phyloP scores from a whole-genome alignment of 2,888 invertebrate species.

The Platypus cylindrus region DNA sequence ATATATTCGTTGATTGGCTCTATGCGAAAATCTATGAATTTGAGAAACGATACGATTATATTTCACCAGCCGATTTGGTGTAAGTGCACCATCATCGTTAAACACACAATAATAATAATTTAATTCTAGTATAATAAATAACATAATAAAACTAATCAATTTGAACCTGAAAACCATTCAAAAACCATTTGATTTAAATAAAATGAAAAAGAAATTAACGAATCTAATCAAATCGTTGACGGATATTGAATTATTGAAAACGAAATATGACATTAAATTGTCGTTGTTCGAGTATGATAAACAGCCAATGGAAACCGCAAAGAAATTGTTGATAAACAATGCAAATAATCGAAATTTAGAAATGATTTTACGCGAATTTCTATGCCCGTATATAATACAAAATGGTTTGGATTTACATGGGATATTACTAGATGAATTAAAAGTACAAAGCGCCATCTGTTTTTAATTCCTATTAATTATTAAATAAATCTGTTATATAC shows the following conservation, averaged over 20 bases:
- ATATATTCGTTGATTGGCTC: conserved; percentile 25
- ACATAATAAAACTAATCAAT: conserved; percentile 11
- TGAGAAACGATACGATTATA: conserved; percentile 19
- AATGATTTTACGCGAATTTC: conserved; percentile 30
- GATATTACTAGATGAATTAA: conserved; percentile 33
- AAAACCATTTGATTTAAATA: conserved; percentile 9
- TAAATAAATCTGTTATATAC: not conserved
- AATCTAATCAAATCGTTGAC: conserved; percentile 15
- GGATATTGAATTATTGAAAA: conserved; percentile 20
- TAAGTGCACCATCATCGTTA: conserved; percentile 10
- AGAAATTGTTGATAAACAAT: conserved; percentile 20
- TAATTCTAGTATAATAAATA: conserved; percentile 14
- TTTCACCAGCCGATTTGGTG: conserved; percentile 29
- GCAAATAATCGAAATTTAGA: conserved; percentile 24
- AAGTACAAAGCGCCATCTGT: too few species aligned
- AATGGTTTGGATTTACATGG: conserved; percentile 33
- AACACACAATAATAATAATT: not conserved
- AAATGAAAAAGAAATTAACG: conserved; percentile 9
- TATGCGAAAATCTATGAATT: conserved; percentile 20
- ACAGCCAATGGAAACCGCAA: conserved; percentile 11
- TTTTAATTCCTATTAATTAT: not conserved
- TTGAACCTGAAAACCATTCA: conserved; percentile 17
- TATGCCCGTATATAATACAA: conserved; percentile 33
- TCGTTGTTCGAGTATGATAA: conserved; percentile 22
- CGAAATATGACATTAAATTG: conserved; percentile 21